Evolutionary conservation across 2,888 invertebrate species (phyloP), one percentile per base, ranked within the genome.

Genomic region (Pecten maximus): DNA sequence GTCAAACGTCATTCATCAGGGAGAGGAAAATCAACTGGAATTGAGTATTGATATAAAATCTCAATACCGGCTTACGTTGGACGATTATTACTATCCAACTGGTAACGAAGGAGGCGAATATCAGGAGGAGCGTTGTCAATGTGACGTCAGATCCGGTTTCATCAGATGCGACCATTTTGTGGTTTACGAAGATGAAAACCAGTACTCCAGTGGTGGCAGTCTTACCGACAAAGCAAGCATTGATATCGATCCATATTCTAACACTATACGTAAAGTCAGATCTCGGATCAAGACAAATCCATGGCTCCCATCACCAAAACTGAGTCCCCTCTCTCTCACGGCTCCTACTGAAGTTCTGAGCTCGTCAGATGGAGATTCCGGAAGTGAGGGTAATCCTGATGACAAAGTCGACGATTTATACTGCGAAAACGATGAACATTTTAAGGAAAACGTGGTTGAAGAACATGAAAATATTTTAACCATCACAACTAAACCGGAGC

Each of bases 241-340:
- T 35, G 74, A 74, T 74, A 35, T 74, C 74, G 74, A 74, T 35
- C 74, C 74, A 28, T 74, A 74, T 35, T 74, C 74, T 35, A 74
- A 74, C 74, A 74, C 74, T 0, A 74, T 74, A 28, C 74, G 74
- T 35, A 74, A 74, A 90, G 92, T 93, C 2, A 89, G 96, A 40
- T 95, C 95, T 10, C 91, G 95, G 74, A 96, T 96, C 88, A 94
- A 94, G 91, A 96, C 96, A 39, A 96, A 96, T 88, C 96, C 96
- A 48, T 96, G 96, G 96, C 90, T 95, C 35, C 95, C 95, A 10
- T 94, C 95, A 6, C 96, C 96, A n/a, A 94, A 74, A 74, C 74
- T 74, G 35, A 74, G 74, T 28, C 74, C 74, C 2, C 12, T 28
- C 19, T 74, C 74, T 28, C 74, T 74, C 0, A 74, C 28, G 28